Evolutionary conservation across 2,113 vertebrate species (phyloP).

Genomic region (Ceyx cyanopectus): DNA sequence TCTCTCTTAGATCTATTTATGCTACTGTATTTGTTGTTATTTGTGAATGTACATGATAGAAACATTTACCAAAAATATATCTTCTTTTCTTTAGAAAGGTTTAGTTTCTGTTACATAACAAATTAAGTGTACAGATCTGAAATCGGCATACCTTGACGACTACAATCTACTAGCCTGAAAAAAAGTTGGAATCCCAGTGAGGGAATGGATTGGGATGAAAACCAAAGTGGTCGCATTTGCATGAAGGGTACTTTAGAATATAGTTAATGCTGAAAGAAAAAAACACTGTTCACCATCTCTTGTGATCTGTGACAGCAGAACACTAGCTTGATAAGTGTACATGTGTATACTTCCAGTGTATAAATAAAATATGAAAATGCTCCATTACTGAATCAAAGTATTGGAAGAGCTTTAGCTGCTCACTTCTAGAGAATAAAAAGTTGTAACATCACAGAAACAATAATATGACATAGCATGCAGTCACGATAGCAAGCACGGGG

Average conservation of each 20-base stretch:
- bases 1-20: conserved; percentile 50
- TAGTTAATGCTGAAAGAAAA: conserved; percentile 36
- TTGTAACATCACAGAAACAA: conserved; percentile 73
- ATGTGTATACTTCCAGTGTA: conserved; percentile 53
- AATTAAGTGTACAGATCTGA: conserved; percentile 79
- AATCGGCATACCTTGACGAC: conserved; percentile 74
- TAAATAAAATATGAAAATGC: conserved; percentile 75
- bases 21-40: conserved; percentile 64
- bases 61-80: conserved; percentile 87
- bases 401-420: conserved; percentile 63
- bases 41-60: conserved; percentile 81
- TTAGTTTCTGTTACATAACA: conserved; percentile 78
- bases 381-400: conserved; percentile 71
- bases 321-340: conserved; percentile 48
- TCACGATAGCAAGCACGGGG: conserved; percentile 76
- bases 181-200: conserved; percentile 68
- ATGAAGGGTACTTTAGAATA: conserved; percentile 49
- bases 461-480: conserved; percentile 80
- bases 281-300: conserved; percentile 34
- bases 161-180: conserved; percentile 74
- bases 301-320: conserved; percentile 59
- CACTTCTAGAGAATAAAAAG: conserved; percentile 74
- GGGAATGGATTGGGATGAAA: conserved; percentile 55
- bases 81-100: conserved; percentile 82
- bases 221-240: conserved; percentile 31